These are phyloP conservation scores for Chaetodon trifasciatus DNA, from an alignment of 2,797 vertebrate genomes.

Conservation along the genomic window DNA sequence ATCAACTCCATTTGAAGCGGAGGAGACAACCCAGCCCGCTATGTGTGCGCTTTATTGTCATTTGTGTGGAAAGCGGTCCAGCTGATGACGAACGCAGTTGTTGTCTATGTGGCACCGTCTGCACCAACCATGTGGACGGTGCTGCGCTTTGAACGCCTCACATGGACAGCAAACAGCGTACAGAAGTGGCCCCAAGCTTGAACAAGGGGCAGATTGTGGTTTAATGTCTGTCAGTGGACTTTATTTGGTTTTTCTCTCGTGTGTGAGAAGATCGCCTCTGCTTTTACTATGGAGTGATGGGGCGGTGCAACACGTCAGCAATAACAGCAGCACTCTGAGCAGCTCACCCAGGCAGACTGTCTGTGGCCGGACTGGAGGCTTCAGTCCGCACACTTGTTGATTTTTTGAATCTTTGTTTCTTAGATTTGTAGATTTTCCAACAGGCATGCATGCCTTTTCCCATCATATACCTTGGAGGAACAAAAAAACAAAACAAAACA, in stretches of 20 bases:
- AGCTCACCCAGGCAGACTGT: background rate
- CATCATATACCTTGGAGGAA: background rate
- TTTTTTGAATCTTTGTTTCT: background rate
- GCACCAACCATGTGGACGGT: constrained; percentile 41
- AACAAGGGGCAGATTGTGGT: background rate
- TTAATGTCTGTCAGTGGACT: background rate
- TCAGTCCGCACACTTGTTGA: constrained; percentile 1
- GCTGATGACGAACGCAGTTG: constrained; percentile 54
- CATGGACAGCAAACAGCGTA: background rate
- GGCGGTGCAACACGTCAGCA: constrained; percentile 89
- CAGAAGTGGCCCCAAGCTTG: background rate
- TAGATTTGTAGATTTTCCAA: background rate
- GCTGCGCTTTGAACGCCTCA: background rate
- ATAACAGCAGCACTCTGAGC: constrained; percentile 28
- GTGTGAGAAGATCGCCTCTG: constrained; percentile 1
- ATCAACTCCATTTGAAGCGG: no score
- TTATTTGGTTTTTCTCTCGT: background rate
- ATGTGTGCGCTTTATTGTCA: background rate
- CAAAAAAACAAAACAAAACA: background rate
- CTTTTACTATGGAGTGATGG: constrained; percentile 39
- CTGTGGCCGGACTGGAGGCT: background rate
- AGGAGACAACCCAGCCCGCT: background rate
- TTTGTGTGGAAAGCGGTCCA: constrained; percentile 8
- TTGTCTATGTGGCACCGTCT: constrained; percentile 77
- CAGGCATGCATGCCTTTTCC: background rate